Percentiles rank a stretch among this genome's conserved stretches.
Conservation (phyloP, 2,797 vertebrate genomes). For the Arctocebus calabarensis region DNA sequence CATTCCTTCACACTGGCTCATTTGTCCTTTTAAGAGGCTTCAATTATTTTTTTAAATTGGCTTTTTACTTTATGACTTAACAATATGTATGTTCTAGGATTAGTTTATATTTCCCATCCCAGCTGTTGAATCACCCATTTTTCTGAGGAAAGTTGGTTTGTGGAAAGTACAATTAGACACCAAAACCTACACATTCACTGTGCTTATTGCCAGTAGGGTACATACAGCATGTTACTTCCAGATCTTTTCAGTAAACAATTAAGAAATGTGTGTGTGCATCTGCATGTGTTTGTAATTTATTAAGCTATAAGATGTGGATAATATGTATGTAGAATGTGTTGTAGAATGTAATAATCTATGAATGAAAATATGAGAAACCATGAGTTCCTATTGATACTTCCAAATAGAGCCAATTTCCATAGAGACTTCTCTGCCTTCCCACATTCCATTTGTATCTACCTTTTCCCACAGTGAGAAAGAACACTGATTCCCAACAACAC, state of each 20-base stretch:
- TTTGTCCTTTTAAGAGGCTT: background rate
- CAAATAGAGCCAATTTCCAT: background rate
- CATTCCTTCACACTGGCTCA: background rate
- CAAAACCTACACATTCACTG: background rate
- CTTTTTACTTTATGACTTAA: background rate
- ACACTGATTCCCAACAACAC: background rate
- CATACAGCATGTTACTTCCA: background rate
- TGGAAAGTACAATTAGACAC: background rate
- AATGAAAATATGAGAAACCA: background rate
- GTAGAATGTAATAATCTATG: background rate
- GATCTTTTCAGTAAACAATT: too few species aligned
- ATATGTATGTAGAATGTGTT: background rate
- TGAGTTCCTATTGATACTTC: background rate
- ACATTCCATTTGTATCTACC: background rate
- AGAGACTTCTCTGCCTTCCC: background rate
- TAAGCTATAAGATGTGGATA: background rate
- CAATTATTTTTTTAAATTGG: background rate
- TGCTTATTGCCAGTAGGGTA: background rate
- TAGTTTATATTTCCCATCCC: background rate
- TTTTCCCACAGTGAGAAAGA: background rate
- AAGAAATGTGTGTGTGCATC: background rate
- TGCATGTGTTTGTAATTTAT: background rate
- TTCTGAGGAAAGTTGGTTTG: background rate
- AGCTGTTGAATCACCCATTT: background rate
- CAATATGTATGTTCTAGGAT: background rate